phyloP scores from a whole-genome alignment of 1,140 invertebrate genomes.

The Chironomus striatipennis region DNA sequence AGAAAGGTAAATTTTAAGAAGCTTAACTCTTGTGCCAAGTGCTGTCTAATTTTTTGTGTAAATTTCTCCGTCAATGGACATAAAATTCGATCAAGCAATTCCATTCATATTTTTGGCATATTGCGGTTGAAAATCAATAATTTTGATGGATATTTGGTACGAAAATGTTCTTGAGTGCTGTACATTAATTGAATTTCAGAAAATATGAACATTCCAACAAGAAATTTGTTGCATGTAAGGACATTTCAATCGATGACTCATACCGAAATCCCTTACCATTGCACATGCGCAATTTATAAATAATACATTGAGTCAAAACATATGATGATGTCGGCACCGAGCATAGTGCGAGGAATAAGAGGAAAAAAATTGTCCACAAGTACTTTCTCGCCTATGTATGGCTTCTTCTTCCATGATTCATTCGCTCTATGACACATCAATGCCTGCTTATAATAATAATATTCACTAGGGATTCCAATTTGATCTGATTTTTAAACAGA shows the following conservation, averaged over 20 bases:
- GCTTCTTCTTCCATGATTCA: too few relatives aligned
- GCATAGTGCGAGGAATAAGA: neutral
- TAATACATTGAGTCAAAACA: neutral
- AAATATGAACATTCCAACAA: neutral
- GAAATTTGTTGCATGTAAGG: conserved; percentile 1
- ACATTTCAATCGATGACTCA: neutral
- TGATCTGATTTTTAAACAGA: too few relatives aligned
- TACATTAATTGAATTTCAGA: neutral
- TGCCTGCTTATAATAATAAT: too few relatives aligned
- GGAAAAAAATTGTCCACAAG: neutral
- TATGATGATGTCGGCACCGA: too few relatives aligned
- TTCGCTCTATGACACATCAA: too few relatives aligned
- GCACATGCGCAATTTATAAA: neutral
- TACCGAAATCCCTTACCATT: neutral
- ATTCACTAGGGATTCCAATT: too few relatives aligned
- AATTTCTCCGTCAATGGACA: too few relatives aligned
- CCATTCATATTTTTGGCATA: neutral
- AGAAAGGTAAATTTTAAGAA: neutral
- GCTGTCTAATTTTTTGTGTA: too few relatives aligned
- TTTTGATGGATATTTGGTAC: neutral
- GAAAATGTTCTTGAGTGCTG: neutral
- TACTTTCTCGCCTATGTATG: neutral
- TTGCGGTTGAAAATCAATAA: neutral
- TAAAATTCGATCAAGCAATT: too few relatives aligned
- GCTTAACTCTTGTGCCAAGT: too few relatives aligned